Evolutionary conservation across 2,888 invertebrate species (phyloP).

Genomic region (Colletes collaris): DNA sequence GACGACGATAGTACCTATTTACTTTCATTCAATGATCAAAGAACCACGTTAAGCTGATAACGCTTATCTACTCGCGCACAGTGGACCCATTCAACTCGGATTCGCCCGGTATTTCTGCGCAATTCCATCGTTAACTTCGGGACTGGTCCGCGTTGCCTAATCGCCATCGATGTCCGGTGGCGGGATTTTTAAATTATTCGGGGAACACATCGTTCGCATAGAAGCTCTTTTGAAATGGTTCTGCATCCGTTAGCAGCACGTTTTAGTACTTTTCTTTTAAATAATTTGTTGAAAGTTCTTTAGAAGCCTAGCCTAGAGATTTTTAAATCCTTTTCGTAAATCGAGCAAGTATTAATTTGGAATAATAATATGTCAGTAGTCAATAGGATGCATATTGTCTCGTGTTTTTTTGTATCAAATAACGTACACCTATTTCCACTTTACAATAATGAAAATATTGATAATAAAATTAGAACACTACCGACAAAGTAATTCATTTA

Average conservation of each 20-base stretch:
- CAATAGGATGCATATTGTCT: no score
- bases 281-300: no score
- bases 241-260: no score
- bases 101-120: conserved; percentile 43
- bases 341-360: no score
- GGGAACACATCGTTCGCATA: neutral
- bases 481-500: neutral
- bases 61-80: conserved; percentile 63
- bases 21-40: conserved; percentile 67
- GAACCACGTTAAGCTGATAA: conserved; percentile 66
- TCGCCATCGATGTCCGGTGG: conserved; percentile 8
- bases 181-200: conserved; percentile 3
- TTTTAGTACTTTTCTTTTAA: no score
- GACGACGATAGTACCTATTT: conserved; percentile 62
- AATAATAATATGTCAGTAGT: no score
- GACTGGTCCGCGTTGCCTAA: conserved; percentile 20
- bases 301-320: no score
- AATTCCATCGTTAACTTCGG: conserved; percentile 41
- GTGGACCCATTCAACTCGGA: conserved; percentile 58
- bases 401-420: no score
- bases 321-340: no score
- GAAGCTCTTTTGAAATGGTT: no score
- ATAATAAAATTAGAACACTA: neutral
- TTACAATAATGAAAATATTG: no score
- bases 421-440: no score